Base-by-base conservation (phyloP, 2,888 invertebrate genomes). In the Aleiodes alternator region DNA sequence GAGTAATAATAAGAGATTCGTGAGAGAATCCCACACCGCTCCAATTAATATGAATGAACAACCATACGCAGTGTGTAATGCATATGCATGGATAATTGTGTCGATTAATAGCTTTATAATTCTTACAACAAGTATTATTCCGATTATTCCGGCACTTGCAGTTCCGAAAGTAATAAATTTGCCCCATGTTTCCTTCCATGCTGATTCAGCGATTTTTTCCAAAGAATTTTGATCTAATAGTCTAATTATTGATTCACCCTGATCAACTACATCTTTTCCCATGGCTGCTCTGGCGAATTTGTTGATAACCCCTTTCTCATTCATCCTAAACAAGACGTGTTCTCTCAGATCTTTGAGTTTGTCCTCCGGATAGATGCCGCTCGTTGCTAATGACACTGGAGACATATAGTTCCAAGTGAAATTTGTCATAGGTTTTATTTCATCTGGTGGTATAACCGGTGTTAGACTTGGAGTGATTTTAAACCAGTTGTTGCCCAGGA, bases 401-500 rank as follows among this genome's bases (percentile, higher is more conserved):
- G 69, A 76, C 0, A 64, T 69, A 12, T 81, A 82, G n/a, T 76
- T 78, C 80, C 82, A 82, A 0, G 76, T 76, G 3, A 73, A 56
- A 53, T 69, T 72, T 0, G 78, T 76, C 29, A 72, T 31, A 0
- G 77, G 77, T 55, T 76, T 76, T 0, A 80, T 61, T 1, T 70
- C 56, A 3, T 9, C 23, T n/a, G 79, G 79, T 16, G 69, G 14
- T 3, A 69, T 14, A 14, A 66, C 56, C 43, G 72, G 55, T 4
- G 66, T 57, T 12, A 76, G 61, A 50, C 14, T 48, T 0, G 81
- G 80, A 31, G 70, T n/a, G 4, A 80, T 53, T 64, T 76, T 75
- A 11, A 78, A 78, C 82, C 83, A 84, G 43, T 69, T 34, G 2
- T 80, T 69, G 6, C 78, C 80, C 4, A 83, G 6, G 6, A 34